Evolutionary conservation across 2,888 invertebrate genomes (phyloP).

Genomic region (Cyrtodaria siliqua): DNA sequence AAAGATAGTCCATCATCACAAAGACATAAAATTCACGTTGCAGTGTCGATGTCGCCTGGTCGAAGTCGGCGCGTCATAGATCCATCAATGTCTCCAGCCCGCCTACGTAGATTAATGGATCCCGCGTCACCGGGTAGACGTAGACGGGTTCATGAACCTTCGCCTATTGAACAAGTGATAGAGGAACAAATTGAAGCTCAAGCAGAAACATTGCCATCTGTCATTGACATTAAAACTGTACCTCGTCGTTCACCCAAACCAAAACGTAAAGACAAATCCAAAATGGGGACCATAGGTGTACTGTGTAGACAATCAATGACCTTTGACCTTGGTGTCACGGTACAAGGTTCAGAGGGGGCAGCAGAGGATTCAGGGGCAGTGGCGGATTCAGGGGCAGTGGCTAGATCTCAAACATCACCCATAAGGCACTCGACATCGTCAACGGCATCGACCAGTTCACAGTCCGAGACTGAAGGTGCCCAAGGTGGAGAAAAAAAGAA

Average conservation of each 20-base stretch:
- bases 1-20: constrained; percentile 54
- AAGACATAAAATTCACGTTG: constrained; percentile 66
- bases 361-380: constrained; percentile 35
- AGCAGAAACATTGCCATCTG: constrained; percentile 36
- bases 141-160: constrained; percentile 49
- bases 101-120: constrained; percentile 48
- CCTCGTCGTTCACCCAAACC: constrained; percentile 59
- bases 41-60: constrained; percentile 66
- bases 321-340: constrained; percentile 80
- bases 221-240: constrained; percentile 44
- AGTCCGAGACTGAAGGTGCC: constrained; percentile 71
- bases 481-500: constrained; percentile 71
- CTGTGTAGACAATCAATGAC: constrained; percentile 84
- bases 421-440: constrained; percentile 64
- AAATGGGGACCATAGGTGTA: constrained; percentile 81
- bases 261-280: constrained; percentile 70
- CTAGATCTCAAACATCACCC: constrained; percentile 60
- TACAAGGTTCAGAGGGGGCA: constrained; percentile 60
- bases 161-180: constrained; percentile 52
- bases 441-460: constrained; percentile 69
- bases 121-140: constrained; percentile 49
- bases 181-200: constrained; percentile 64
- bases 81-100: constrained; percentile 56
- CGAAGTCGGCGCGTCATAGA: constrained; percentile 54
- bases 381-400: constrained; percentile 39